These are phyloP conservation scores for Enteromius afrohamiltoni DNA, from an alignment of 2,797 vertebrate species.

Conservation along the genomic window DNA sequence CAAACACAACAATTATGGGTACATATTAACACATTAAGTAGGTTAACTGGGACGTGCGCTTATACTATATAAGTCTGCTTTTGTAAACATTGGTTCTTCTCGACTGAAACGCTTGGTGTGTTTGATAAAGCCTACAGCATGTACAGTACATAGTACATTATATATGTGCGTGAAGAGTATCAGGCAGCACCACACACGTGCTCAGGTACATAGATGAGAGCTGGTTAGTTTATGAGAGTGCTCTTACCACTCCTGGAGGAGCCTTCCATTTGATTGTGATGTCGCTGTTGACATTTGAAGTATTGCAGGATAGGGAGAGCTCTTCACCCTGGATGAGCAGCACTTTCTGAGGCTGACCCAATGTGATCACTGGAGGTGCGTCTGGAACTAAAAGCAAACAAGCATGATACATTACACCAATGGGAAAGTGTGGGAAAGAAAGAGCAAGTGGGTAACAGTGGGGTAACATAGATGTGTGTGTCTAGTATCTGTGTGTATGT, in stretches of 20 bases:
- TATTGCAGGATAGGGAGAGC: conserved; percentile 85
- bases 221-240: not conserved
- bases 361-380: conserved; percentile 78
- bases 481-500: not conserved
- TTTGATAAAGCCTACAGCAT: conserved; percentile 9
- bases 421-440: not conserved
- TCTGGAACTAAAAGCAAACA: conserved; percentile 80
- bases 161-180: conserved; percentile 5
- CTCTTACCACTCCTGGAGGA: conserved; percentile 83
- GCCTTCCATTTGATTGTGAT: conserved; percentile 83
- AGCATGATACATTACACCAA: conserved; percentile 1
- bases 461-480: not conserved
- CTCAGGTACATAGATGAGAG: not conserved
- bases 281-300: conserved; percentile 87
- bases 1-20: not conserved
- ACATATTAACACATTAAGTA: not conserved
- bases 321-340: conserved; percentile 84
- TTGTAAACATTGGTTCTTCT: conserved; percentile 16
- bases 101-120: not conserved
- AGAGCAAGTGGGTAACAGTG: not conserved
- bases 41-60: not conserved
- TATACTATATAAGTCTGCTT: conserved; percentile 2
- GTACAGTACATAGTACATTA: not conserved
- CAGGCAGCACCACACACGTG: not conserved
- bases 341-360: conserved; percentile 79